Percentiles rank a stretch among this genome's conserved stretches.
Conservation (phyloP, 1,140 invertebrate genomes). For the Cydia pomonella region DNA sequence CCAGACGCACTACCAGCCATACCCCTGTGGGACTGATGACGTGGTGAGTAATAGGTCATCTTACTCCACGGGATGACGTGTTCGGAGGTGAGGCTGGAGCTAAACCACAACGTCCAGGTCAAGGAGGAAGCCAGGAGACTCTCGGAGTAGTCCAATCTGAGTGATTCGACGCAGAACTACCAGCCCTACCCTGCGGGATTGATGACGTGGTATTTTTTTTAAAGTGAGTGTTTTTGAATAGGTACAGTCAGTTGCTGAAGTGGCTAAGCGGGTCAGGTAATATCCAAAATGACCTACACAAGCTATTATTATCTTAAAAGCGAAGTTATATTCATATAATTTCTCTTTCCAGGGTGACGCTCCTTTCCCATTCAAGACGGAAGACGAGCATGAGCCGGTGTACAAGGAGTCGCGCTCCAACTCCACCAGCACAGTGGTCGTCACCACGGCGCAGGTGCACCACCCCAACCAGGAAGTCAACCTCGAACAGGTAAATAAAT, state of each 20-base stretch:
- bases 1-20: slow-evolving; percentile 70
- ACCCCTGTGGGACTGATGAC: slow-evolving; percentile 66
- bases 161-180: slow-evolving; percentile 70
- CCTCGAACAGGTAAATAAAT: slow-evolving; percentile 83
- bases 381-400: slow-evolving; percentile 65
- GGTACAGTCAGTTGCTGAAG: too few species aligned
- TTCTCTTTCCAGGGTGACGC: slow-evolving; percentile 58
- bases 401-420: slow-evolving; percentile 74
- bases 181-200: slow-evolving; percentile 64
- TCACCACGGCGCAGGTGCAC: slow-evolving; percentile 82
- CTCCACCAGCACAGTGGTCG: slow-evolving; percentile 70
- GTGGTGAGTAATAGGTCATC: slow-evolving; percentile 63
- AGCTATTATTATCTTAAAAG: too few species aligned
- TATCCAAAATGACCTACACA: too few species aligned
- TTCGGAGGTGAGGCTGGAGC: slow-evolving; percentile 72
- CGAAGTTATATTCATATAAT: too few species aligned
- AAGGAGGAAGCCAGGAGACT: slow-evolving; percentile 83
- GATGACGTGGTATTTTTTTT: slow-evolving; percentile 59
- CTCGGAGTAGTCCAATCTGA: slow-evolving; percentile 77
- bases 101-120: slow-evolving; percentile 80
- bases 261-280: too few species aligned
- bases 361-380: slow-evolving; percentile 73
- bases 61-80: slow-evolving; percentile 72
- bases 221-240: too few species aligned
- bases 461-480: slow-evolving; percentile 93